phyloP scores from a whole-genome alignment of 2,888 invertebrate species.

The Microctonus hyperodae region DNA sequence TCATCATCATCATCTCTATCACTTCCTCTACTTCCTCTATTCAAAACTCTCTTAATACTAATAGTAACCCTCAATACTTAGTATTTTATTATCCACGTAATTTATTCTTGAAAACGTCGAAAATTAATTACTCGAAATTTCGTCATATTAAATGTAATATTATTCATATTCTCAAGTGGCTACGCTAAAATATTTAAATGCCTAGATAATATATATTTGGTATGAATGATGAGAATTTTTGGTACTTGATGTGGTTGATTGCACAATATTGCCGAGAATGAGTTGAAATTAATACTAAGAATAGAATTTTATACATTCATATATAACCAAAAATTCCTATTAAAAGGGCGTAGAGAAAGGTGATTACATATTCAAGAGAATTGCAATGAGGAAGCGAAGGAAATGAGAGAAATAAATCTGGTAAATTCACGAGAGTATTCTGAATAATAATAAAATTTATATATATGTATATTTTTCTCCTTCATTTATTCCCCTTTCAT shows the following conservation, averaged over 20 bases:
- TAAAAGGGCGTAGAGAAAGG: neutral
- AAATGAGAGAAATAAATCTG: constrained; percentile 21
- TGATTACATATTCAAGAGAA: constrained; percentile 13
- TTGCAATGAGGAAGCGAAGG: neutral
- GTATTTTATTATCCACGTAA: neutral
- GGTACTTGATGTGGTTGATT: neutral
- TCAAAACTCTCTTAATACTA: neutral
- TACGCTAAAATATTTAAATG: too few relatives aligned
- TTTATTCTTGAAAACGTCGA: too few relatives aligned
- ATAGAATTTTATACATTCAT: neutral
- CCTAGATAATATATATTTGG: neutral
- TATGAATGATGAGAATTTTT: neutral
- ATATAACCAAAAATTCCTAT: neutral
- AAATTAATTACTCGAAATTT: neutral
- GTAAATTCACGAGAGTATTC: neutral
- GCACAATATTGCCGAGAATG: neutral
- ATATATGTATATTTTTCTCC: constrained; percentile 9
- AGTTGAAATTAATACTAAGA: neutral
- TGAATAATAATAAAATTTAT: too few relatives aligned
- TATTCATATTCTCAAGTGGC: neutral
- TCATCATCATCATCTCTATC: too few relatives aligned
- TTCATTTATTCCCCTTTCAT: constrained; percentile 17
- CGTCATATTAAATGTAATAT: neutral
- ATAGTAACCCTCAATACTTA: neutral
- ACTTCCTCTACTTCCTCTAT: neutral